Evolutionary conservation across 2,113 vertebrate genomes (phyloP).

Genomic region (Mionectes macconnelli): DNA sequence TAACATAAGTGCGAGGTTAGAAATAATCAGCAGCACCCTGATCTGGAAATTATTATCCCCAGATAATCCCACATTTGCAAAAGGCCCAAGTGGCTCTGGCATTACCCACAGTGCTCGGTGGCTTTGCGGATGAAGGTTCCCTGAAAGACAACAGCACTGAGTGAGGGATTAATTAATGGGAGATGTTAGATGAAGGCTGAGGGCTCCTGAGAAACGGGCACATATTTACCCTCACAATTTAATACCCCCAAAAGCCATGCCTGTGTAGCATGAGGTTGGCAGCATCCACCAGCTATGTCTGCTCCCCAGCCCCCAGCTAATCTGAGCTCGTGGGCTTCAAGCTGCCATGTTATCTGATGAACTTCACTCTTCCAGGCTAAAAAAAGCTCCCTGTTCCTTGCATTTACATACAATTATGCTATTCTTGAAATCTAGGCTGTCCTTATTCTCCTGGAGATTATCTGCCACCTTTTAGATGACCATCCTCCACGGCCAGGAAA

Average conservation of each 20-base stretch:
- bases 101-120: fast-evolving
- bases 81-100: neutral
- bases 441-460: neutral
- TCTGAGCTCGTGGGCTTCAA: neutral
- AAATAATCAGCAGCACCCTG: constrained; percentile 30
- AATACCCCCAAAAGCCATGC: neutral
- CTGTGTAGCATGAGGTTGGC: fast-evolving
- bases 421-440: constrained; percentile 37
- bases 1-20: neutral
- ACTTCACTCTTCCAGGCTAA: neutral
- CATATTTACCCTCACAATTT: fast-evolving
- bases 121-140: neutral
- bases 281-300: neutral
- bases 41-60: neutral
- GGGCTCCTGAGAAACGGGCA: neutral
- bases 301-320: neutral
- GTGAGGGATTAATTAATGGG: neutral
- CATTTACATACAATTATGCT: neutral
- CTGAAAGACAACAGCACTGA: neutral
- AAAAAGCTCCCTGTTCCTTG: neutral
- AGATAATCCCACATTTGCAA: neutral
- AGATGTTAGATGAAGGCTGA: neutral
- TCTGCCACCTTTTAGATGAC: neutral
- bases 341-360: neutral
- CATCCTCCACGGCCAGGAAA: neutral